A percentile compares a stretch with the other conserved stretches of the same genome.
Evolutionary conservation across 1,140 invertebrate species (phyloP).

Genomic region (Schlechtendalia chinensis): DNA sequence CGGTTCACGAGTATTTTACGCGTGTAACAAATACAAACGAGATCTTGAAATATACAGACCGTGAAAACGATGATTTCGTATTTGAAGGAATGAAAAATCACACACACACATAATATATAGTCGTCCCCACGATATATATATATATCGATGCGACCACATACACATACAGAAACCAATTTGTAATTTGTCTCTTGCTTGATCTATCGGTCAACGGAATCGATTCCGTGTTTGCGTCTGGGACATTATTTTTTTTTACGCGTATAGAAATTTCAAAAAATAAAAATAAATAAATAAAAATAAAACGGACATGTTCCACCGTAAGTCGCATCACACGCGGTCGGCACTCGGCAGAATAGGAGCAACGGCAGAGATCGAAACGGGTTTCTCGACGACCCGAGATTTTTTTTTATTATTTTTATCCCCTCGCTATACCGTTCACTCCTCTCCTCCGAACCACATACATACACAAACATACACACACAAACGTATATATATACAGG

Average conservation of each 20-base stretch:
- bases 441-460: conserved; percentile 28
- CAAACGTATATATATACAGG: background rate
- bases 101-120: background rate
- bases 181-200: conserved; percentile 48
- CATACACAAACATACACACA: background rate
- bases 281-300: background rate
- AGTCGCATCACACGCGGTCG: background rate
- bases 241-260: conserved; percentile 27
- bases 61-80: background rate
- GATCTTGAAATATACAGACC: background rate
- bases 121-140: background rate
- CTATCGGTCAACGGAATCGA: conserved; percentile 34
- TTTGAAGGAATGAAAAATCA: background rate
- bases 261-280: no score
- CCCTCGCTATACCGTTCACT: background rate
- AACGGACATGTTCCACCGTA: conserved; percentile 44
- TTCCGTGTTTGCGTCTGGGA: conserved; percentile 35
- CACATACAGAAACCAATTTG: conserved; percentile 33
- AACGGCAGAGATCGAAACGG: conserved; percentile 4
- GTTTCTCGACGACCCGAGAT: background rate
- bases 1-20: background rate
- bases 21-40: background rate
- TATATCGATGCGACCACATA: background rate
- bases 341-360: background rate
- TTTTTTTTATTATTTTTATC: conserved; percentile 5